Percentiles rank a stretch among this genome's conserved stretches.
Evolutionary conservation across 92 coral and sea anemone species (phyloP).

Genomic region (Zoanthus gigantus): DNA sequence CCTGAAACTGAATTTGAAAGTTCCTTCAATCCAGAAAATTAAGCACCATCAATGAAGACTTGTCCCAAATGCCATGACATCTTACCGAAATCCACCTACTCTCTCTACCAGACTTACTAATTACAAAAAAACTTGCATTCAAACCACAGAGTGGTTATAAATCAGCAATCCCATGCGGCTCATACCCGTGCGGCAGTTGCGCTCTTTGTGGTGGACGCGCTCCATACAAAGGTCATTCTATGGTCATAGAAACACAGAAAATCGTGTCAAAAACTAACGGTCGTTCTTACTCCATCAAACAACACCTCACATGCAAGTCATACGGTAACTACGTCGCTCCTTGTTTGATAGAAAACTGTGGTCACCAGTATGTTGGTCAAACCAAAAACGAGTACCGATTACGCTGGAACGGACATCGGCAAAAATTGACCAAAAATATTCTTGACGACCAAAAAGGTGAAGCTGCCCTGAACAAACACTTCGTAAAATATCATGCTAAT

Average conservation of each 20-base stretch:
- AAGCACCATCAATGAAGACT: neutral
- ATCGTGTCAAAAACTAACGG: slow-evolving; percentile 5
- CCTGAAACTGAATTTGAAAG: neutral
- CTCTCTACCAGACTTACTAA: slow-evolving; percentile 1
- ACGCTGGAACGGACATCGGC: slow-evolving; percentile 17
- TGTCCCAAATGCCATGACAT: slow-evolving; percentile 6
- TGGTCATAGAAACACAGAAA: neutral
- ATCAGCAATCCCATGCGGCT: neutral
- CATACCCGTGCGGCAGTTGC: slow-evolving; percentile 6
- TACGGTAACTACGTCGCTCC: slow-evolving; percentile 7
- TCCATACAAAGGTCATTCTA: neutral
- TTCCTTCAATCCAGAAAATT: neutral
- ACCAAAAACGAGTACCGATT: slow-evolving; percentile 10
- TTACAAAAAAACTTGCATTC: neutral
- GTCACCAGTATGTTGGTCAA: slow-evolving; percentile 9
- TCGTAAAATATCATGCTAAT: neutral
- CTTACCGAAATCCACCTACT: neutral
- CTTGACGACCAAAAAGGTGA: slow-evolving; percentile 6
- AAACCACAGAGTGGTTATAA: neutral
- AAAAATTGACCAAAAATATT: neutral
- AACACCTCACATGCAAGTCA: slow-evolving; percentile 32
- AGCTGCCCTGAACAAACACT: neutral
- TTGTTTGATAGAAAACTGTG: slow-evolving; percentile 14
- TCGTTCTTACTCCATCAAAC: slow-evolving; percentile 1
- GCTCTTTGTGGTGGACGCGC: neutral